phyloP scores from a whole-genome alignment of 2,113 vertebrate genomes.

The Cisticola juncidis region DNA sequence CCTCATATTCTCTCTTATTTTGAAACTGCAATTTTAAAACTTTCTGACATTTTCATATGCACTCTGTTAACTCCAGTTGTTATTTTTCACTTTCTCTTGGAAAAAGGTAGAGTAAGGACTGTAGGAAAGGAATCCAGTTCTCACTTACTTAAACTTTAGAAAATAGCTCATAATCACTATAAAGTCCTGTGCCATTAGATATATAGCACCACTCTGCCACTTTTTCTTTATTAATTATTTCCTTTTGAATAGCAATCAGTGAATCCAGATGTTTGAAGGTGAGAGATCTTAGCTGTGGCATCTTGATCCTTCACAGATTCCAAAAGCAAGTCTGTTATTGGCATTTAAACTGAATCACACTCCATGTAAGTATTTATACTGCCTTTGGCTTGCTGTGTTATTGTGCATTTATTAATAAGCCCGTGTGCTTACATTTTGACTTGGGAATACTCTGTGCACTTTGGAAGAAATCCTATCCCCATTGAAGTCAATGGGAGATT shows the following conservation, averaged over 20 bases:
- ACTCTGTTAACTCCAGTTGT: background rate
- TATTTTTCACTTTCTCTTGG: constrained; percentile 20
- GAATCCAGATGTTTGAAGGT: constrained; percentile 47
- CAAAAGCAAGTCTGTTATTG: constrained; percentile 52
- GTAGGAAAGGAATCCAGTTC: background rate
- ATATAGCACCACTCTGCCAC: constrained; percentile 43
- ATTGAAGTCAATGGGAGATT: constrained; percentile 52
- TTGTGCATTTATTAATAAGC: constrained; percentile 54
- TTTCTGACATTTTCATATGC: background rate
- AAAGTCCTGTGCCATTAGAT: constrained; percentile 12
- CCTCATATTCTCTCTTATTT: background rate
- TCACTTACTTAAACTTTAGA: constrained; percentile 24
- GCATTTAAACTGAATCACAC: constrained; percentile 38
- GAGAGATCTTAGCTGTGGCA: constrained; percentile 41
- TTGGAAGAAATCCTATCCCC: constrained; percentile 58
- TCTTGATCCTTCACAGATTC: constrained; percentile 28
- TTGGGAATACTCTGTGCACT: constrained; percentile 38
- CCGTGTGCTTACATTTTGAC: background rate
- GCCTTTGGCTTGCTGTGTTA: constrained; percentile 43
- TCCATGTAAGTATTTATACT: constrained; percentile 3
- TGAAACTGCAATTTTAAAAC: background rate
- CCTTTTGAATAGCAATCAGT: constrained; percentile 41
- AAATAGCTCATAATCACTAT: constrained; percentile 16
- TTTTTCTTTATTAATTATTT: constrained; percentile 66
- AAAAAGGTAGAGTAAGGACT: background rate